These are phyloP conservation scores for Brachionus asplanchnoidis DNA, from an alignment of 1,140 invertebrate genomes.

Conservation along the genomic window DNA sequence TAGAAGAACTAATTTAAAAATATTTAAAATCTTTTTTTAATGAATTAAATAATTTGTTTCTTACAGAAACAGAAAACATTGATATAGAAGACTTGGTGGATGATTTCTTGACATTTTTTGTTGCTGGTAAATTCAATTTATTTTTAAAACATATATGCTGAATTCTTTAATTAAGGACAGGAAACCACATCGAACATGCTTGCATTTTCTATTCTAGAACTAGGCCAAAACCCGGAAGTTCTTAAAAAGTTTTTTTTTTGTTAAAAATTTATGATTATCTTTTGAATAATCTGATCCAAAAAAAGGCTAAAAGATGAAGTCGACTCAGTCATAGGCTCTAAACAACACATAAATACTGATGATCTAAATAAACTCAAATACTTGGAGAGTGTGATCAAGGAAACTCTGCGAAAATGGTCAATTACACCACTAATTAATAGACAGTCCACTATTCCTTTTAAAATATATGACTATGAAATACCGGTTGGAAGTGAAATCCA, in stretches of 20 bases:
- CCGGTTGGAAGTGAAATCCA: constrained; percentile 21
- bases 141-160: background rate
- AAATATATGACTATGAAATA: constrained; percentile 10
- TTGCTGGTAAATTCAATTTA: background rate
- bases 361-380: constrained; percentile 21
- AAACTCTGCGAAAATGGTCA: constrained; percentile 1
- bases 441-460: background rate
- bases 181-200: constrained; percentile 29
- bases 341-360: background rate
- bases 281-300: background rate
- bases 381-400: background rate
- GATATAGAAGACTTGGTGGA: constrained; percentile 28
- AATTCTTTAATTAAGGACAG: background rate
- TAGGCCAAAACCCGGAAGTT: background rate
- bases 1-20: no score
- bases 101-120: constrained; percentile 39
- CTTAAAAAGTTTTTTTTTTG: background rate
- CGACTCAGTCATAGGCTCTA: background rate
- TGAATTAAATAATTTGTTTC: background rate
- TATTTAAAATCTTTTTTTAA: no score
- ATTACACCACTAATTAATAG: background rate
- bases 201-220: constrained; percentile 6
- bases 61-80: background rate
- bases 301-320: constrained; percentile 24
- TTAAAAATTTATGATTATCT: background rate